Evolutionary conservation across 2,888 invertebrate genomes (phyloP).

Genomic region (Anticlea derivata): DNA sequence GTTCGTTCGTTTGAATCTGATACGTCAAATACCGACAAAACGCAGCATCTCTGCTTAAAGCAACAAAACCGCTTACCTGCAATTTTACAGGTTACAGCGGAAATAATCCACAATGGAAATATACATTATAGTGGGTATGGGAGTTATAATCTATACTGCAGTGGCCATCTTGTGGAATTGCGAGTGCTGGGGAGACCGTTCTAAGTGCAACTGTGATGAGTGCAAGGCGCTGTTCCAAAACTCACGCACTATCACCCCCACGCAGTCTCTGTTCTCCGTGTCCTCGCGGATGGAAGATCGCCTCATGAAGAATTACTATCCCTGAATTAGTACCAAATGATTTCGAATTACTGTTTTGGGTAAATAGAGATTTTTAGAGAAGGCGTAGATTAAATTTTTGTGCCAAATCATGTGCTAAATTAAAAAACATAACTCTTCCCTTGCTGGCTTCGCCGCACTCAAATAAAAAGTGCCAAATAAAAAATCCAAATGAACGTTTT

Average conservation of each 20-base stretch:
- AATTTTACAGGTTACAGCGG: constrained; percentile 39
- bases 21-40: constrained; percentile 15
- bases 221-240: constrained; percentile 59
- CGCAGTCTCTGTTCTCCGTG: constrained; percentile 51
- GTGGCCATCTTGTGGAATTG: constrained; percentile 60
- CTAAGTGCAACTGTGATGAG: constrained; percentile 72
- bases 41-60: not conserved
- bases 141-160: constrained; percentile 67
- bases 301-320: constrained; percentile 35
- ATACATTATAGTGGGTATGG: constrained; percentile 70
- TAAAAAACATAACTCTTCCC: no score
- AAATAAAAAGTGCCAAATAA: constrained; percentile 5
- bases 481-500: not conserved
- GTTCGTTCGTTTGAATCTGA: not conserved
- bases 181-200: constrained; percentile 61
- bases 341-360: not conserved
- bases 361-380: not conserved
- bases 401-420: constrained; percentile 7
- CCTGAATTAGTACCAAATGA: constrained; percentile 4
- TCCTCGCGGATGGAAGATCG: constrained; percentile 63
- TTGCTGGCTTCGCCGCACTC: no score
- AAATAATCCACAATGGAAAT: constrained; percentile 67
- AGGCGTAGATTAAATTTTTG: not conserved
- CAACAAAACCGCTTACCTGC: constrained; percentile 42
- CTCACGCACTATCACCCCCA: constrained; percentile 42